Evolutionary conservation across 2,113 vertebrate species (phyloP).

Genomic region (Dinomys branickii): DNA sequence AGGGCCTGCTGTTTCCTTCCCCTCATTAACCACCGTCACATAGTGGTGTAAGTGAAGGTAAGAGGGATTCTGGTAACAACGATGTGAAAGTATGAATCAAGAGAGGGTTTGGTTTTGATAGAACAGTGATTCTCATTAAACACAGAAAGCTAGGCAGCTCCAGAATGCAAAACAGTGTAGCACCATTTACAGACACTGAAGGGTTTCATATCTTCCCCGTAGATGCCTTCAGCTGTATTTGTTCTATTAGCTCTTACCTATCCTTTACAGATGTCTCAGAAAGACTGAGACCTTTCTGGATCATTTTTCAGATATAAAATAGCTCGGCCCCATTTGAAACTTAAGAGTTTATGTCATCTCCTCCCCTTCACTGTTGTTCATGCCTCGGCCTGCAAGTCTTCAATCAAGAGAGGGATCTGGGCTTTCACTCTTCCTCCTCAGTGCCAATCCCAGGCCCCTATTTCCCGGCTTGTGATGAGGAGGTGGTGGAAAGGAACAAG

Average conservation of each 20-base stretch:
- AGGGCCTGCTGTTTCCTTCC: neutral
- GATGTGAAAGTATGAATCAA: neutral
- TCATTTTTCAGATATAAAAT: conserved; percentile 43
- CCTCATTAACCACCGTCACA: neutral
- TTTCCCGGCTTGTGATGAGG: neutral
- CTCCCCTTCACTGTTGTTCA: neutral
- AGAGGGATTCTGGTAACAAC: neutral
- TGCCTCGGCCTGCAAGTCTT: neutral
- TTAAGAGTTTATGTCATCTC: neutral
- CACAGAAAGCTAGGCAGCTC: neutral
- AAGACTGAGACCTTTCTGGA: neutral
- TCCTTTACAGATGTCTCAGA: neutral
- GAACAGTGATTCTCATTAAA: neutral
- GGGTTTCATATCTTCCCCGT: neutral
- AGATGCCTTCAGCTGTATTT: neutral
- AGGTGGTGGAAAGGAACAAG: neutral
- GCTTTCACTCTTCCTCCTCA: neutral
- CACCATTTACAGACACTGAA: neutral
- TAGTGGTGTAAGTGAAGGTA: neutral
- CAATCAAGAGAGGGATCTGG: neutral
- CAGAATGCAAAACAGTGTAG: neutral
- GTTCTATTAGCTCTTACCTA: neutral
- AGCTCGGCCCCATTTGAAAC: neutral
- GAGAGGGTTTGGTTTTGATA: neutral
- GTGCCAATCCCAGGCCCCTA: neutral